Evolutionary conservation across 1,140 invertebrate genomes (phyloP), one percentile per base, ranked within the genome.

Genomic region (Magallana ariakensis): DNA sequence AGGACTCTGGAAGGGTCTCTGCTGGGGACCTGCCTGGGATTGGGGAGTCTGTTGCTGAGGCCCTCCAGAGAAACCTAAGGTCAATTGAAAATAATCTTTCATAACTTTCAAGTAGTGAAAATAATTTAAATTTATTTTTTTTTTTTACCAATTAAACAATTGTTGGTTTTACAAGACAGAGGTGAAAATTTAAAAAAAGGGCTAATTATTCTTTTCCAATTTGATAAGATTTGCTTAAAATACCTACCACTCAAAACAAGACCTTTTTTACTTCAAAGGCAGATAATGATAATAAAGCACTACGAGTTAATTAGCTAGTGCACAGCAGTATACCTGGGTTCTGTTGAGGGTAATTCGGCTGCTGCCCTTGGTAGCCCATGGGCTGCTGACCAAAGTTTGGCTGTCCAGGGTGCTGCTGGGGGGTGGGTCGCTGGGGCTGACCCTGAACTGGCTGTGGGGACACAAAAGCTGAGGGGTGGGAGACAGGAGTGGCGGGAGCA

Each of bases 341-440:
- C 33, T 66, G 83, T 46, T 84, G 83, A n/a, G 53, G 15, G 26
- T 83, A 83, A 55, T 54, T 75, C 11, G 87, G 70, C 26, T 80
- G 56, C 83, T 84, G 87, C 46, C 56, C 84, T 56, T 62, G 53
- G 16, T 81, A 83, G 54, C 58, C 75, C 15, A 33, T 56, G 22
- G 70, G 86, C 33, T 87, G 86, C 66, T 87, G 86, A 15, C 16
- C 55, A 46, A 57, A 62, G 46, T n/a, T 22, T 60, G 60, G 87
- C 26, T 87, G 87, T 19, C 75, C 83, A 57, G 88, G 85, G 53
- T 88, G 87, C 87, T 85, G 88, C 10, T 87, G 80, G n/a, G 84
- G 82, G 58, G 55, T 84, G 53, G 80, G 46, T 19, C 56, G 81
- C 46, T 84, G 81, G 11, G 60, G 84, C 16, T 89, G 91, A 26